phyloP scores from a whole-genome alignment of 2,888 invertebrate genomes.

The Drosophila affinis region DNA sequence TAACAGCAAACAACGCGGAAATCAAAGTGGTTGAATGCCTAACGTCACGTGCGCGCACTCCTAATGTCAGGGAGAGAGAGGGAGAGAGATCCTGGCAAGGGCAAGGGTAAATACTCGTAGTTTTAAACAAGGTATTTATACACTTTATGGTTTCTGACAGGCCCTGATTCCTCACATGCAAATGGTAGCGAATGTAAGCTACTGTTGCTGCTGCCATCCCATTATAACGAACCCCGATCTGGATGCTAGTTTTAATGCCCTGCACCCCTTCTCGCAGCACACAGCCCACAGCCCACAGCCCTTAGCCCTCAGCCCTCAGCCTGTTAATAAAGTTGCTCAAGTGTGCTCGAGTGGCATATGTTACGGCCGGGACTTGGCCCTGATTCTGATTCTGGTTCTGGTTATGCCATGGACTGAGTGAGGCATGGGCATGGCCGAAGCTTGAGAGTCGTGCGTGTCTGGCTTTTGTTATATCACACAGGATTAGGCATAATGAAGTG shows the following conservation, averaged over 20 bases:
- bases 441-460: constrained; percentile 55
- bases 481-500: constrained; percentile 79
- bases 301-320: constrained; percentile 38
- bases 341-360: constrained; percentile 74
- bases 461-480: constrained; percentile 77
- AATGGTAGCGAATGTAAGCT: constrained; percentile 46
- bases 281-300: constrained; percentile 37
- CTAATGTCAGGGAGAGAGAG: constrained; percentile 61
- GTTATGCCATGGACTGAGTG: not conserved
- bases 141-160: constrained; percentile 81
- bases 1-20: constrained; percentile 65
- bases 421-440: constrained; percentile 16
- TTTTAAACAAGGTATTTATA: constrained; percentile 73
- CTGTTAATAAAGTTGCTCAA: constrained; percentile 76
- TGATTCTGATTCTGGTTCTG: not conserved
- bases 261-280: constrained; percentile 28
- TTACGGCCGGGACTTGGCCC: constrained; percentile 40
- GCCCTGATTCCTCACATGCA: constrained; percentile 71
- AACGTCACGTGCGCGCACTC: constrained; percentile 72
- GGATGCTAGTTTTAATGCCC: constrained; percentile 50
- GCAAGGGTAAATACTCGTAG: constrained; percentile 47
- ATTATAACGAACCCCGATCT: constrained; percentile 67
- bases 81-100: not conserved
- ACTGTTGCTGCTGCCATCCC: constrained; percentile 25
- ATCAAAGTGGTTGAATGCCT: constrained; percentile 74